Evolutionary conservation across 2,888 invertebrate species (phyloP), one percentile per base, ranked within the genome.

Genomic region (Apamea anceps): DNA sequence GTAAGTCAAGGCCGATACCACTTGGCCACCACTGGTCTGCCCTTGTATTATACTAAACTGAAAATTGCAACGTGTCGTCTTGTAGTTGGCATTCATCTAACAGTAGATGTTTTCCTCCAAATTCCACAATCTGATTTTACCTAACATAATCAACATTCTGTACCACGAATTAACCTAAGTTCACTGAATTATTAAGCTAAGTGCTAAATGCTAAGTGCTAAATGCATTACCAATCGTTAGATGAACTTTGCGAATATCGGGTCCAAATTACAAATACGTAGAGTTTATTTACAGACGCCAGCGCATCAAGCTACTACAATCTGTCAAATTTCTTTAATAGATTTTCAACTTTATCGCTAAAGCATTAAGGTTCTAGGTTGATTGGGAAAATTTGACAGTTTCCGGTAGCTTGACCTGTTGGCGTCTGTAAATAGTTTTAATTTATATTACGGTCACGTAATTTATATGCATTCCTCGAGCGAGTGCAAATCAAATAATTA

Each of bases 201-300:
- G 51, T 71, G 60, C 37, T 70, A 67, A 75, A 63, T 57, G 71
- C 45, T 21, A 74, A 74, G 51, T 71, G 60, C 37, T 70, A 67
- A 75, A 63, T 57, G 71, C 45, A 80, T 84, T 75, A 60, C 72
- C 15, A 80, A 84, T 65, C 80, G 8, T 18, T 45, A 42, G 15
- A 25, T 85, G 68, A 84, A 83, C 81, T 83, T 84, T 80, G 66
- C 67, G 37, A 68, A 80, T 54, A 80, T 84, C 28, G 65, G 45
- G 8, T 65, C 72, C 68, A 80, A 48, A 60, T 72, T 45, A 80
- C 60, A 45, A 76, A 76, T 65, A 70, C 21, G 7, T 68, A n/a
- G 51, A 60, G 18, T 76, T 80, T 76, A 70, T 73, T 63, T 70
- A 70, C 67, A 75, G 42, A 42, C 42, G 42, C 42, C 42, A 42